Base-by-base conservation (phyloP, 1,140 invertebrate genomes). In the Aphidius gifuensis region DNA sequence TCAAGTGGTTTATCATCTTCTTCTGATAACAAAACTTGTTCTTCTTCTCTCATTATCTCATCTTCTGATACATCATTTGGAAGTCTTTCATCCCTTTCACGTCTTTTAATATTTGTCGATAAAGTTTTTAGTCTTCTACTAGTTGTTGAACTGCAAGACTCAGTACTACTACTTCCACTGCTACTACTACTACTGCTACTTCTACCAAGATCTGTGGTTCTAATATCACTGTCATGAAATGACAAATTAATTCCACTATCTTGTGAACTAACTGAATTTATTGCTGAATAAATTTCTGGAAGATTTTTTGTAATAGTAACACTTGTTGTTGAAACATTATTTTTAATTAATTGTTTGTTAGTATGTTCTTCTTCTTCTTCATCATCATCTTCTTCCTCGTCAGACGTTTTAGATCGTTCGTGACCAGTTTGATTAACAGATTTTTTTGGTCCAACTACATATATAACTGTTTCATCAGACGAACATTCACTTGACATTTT, bases 201-300 rank as follows among this genome's bases (percentile, higher is more conserved):
- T 11, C 77, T 69, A n/a, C 77, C 74, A 7, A 78, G 58, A 38
- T 80, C 78, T 0, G 70, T 68, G 0, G 78, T 77, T 11, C 78
- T 75, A 4, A 67, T 40, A 60, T 89, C 88, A n/a, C 83, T 85
- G 66, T 90, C 88, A 56, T 87, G 84, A 74, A 89, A 89, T 8
- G 84, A 87, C 69, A 90, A 78, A 71, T 90, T 90, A 48, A 91
- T 91, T 2, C 88, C 89, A 67, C 88, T 90, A 70, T 90, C 89
- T 71, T 90, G 88, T 0, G 88, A 90, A 68, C 88, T 89, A 45
- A 88, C 83, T 49, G 85, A 86, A 58, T 85, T 84, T 61, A 87
- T 85, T 65, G 85, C 81, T 60, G 85, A 86, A 74, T 85, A 86
- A 47, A 86, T 85, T 69, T 85, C 85, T 8, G 83, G 82, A 62